Conservation (phyloP, 2,113 vertebrate genomes). For the Tragelaphus scriptus region DNA sequence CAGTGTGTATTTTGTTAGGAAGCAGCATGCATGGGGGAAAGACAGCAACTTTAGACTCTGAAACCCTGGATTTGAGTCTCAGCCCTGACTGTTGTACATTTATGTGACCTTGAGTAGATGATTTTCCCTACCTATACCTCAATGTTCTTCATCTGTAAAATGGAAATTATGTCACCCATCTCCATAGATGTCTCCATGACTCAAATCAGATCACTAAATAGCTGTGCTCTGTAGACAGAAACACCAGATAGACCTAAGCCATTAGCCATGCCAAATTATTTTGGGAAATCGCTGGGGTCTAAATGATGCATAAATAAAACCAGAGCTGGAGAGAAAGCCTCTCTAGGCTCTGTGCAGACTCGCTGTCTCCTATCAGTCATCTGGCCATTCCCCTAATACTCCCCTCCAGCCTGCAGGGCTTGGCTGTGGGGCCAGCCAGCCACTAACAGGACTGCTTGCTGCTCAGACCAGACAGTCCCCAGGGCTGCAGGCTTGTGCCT, state of each 20-base stretch:
- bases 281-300: conserved; percentile 70
- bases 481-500: conserved; percentile 68
- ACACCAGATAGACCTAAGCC: conserved; percentile 58
- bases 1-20: not conserved
- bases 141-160: conserved; percentile 51
- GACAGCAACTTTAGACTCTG: not conserved
- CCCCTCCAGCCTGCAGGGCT: conserved; percentile 65
- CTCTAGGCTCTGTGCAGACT: conserved; percentile 64
- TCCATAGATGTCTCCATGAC: not conserved
- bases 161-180: not conserved
- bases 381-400: conserved; percentile 52
- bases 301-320: conserved; percentile 73
- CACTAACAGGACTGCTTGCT: conserved; percentile 55
- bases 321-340: conserved; percentile 67
- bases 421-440: conserved; percentile 68
- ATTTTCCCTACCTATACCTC: not conserved
- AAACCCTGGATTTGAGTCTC: not conserved
- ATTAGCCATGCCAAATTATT: conserved; percentile 71
- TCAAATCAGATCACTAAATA: conserved; percentile 31
- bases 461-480: conserved; percentile 72
- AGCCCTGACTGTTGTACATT: not conserved
- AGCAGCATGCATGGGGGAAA: not conserved
- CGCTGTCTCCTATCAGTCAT: conserved; percentile 70
- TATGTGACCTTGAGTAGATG: not conserved
- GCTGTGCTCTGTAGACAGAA: conserved; percentile 49